phyloP scores from a whole-genome alignment of 2,888 invertebrate genomes.

The Rhamnusium bicolor region DNA sequence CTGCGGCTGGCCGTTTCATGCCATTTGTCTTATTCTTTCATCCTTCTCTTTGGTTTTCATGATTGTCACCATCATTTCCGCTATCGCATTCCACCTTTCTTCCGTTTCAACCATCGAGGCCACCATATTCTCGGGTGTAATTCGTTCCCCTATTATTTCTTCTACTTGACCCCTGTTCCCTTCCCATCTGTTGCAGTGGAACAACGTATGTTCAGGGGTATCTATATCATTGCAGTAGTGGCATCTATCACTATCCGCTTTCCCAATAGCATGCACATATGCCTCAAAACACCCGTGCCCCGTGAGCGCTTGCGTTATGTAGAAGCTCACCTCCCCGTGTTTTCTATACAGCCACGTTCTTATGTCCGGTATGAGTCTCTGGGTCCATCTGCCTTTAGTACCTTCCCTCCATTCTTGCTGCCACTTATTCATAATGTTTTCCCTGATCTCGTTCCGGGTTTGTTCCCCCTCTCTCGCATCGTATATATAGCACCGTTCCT shows the following conservation, averaged over 20 bases:
- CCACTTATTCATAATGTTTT: conserved; percentile 1
- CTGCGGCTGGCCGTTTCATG: background rate
- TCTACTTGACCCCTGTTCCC: too few relatives aligned
- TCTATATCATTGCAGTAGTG: background rate
- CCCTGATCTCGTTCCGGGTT: too few relatives aligned
- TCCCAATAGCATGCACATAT: background rate
- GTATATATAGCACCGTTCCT: background rate
- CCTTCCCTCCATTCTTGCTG: background rate
- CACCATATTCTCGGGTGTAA: background rate
- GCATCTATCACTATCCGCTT: background rate
- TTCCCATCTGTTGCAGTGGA: background rate
- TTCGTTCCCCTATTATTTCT: background rate
- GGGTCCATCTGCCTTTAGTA: background rate
- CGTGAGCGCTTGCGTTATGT: background rate
- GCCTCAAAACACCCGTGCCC: conserved; percentile 6
- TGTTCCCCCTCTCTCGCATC: background rate
- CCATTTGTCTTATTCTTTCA: background rate
- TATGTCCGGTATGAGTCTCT: background rate
- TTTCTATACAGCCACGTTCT: background rate
- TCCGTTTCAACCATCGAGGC: too few relatives aligned
- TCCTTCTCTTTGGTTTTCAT: background rate
- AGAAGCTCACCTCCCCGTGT: background rate
- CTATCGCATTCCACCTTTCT: background rate
- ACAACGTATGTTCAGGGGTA: background rate
- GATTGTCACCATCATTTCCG: background rate